Percentiles rank a stretch among this genome's conserved stretches.
Evolutionary conservation across 2,888 invertebrate species (phyloP).

Genomic region (Nomada ruficornis): DNA sequence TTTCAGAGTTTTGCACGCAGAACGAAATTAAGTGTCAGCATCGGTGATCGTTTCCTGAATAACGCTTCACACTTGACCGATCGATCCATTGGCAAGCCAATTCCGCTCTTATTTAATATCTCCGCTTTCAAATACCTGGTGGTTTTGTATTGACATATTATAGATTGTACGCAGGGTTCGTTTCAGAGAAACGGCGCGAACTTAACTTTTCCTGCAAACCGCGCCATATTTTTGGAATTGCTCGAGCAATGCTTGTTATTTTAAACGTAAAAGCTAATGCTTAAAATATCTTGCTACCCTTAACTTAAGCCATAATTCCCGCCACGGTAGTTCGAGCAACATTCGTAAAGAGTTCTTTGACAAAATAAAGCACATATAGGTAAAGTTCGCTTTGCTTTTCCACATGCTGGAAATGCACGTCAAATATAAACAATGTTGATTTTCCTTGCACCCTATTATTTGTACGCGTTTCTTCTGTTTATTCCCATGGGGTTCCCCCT

Average conservation of each 20-base stretch:
- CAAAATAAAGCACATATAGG: background rate
- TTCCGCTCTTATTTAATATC: background rate
- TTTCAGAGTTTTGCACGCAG: constrained; percentile 16
- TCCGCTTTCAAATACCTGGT: background rate
- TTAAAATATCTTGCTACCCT: constrained; percentile 36
- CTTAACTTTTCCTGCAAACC: too few relatives aligned
- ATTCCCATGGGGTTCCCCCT: too few relatives aligned
- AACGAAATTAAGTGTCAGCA: constrained; percentile 37
- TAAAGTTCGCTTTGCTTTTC: constrained; percentile 1
- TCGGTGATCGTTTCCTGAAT: background rate
- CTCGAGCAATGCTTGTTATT: background rate
- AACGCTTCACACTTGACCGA: background rate
- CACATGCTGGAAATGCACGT: background rate
- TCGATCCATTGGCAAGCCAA: constrained; percentile 14
- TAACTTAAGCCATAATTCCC: constrained; percentile 26
- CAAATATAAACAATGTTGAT: background rate
- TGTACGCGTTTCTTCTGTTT: background rate
- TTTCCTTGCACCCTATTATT: background rate
- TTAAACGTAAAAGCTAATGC: background rate
- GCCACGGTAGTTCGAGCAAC: background rate
- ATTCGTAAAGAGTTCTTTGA: constrained; percentile 36
- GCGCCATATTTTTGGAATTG: too few relatives aligned
- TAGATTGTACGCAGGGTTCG: background rate
- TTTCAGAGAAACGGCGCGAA: background rate
- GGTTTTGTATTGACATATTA: background rate